phyloP scores from a whole-genome alignment of 2,113 vertebrate genomes.

The Lathamus discolor region DNA sequence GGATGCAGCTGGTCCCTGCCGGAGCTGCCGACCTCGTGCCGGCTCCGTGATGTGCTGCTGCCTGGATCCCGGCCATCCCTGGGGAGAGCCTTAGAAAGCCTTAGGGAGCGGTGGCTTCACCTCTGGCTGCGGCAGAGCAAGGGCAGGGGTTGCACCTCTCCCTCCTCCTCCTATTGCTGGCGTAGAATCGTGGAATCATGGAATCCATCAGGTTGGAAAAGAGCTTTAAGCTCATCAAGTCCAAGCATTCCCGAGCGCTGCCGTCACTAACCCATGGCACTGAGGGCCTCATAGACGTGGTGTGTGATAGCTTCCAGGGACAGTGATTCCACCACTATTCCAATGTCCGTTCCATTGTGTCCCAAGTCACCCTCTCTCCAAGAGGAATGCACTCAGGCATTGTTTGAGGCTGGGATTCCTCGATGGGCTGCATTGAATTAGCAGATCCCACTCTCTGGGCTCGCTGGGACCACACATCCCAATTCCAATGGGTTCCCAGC shows the following conservation, averaged over 20 bases:
- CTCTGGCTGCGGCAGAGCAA: fast-evolving
- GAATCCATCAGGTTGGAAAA: background rate
- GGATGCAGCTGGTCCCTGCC: fast-evolving
- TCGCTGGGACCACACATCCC: background rate
- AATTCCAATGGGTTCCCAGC: background rate
- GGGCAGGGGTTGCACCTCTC: background rate
- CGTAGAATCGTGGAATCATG: background rate
- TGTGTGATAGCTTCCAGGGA: background rate
- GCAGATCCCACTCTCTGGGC: background rate
- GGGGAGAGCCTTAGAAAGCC: background rate
- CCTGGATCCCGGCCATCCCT: fast-evolving
- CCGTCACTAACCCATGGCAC: background rate
- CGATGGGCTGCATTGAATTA: background rate
- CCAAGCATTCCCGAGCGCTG: background rate
- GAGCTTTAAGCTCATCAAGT: background rate
- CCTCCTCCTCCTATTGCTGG: background rate
- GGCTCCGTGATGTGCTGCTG: background rate
- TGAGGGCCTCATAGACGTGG: background rate
- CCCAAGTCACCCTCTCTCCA: fast-evolving
- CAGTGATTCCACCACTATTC: background rate
- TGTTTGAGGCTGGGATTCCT: background rate
- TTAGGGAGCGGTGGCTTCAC: background rate
- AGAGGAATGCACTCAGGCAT: background rate
- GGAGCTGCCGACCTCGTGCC: background rate
- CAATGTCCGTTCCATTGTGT: background rate